A percentile compares a stretch with the other conserved stretches of the same genome.
These are phyloP conservation scores for Porites cylindrica DNA, from an alignment of 92 coral and sea anemone genomes.

Conservation along the genomic window DNA sequence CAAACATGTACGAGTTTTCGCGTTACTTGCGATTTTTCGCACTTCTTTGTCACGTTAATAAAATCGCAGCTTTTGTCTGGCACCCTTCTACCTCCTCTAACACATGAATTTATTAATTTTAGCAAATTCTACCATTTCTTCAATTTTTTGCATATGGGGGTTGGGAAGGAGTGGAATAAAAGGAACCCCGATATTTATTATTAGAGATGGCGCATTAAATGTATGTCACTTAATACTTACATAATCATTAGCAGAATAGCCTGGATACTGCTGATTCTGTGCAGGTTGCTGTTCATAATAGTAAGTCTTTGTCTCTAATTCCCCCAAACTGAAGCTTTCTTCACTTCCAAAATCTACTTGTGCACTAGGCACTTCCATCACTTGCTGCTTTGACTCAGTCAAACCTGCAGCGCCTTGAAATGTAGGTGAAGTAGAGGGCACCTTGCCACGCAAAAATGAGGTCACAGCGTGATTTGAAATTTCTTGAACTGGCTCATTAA, in stretches of 20 bases:
- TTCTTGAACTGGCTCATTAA: not conserved
- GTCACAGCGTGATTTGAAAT: not conserved
- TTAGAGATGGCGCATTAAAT: too few species aligned
- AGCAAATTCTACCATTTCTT: too few species aligned
- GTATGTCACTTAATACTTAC: constrained; percentile 7
- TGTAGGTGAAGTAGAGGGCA: not conserved
- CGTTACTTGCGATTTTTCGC: too few species aligned
- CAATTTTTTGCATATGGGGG: too few species aligned
- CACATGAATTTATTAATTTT: too few species aligned
- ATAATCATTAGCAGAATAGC: constrained; percentile 13
- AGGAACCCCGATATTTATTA: too few species aligned
- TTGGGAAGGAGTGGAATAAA: too few species aligned
- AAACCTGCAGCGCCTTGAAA: not conserved
- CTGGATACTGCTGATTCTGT: constrained; percentile 40
- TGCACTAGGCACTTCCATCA: not conserved
- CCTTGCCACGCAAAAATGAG: not conserved
- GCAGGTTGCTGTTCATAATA: constrained; percentile 35
- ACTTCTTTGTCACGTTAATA: too few species aligned
- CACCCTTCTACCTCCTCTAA: too few species aligned
- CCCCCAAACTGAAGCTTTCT: not conserved
- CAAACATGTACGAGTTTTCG: too few species aligned
- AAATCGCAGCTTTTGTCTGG: too few species aligned
- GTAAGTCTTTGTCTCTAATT: constrained; percentile 27
- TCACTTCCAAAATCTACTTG: not conserved
- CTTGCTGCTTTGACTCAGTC: not conserved